phyloP scores from a whole-genome alignment of 37 sponge, comb jelly and placozoan species.

The Crambe crambe region DNA sequence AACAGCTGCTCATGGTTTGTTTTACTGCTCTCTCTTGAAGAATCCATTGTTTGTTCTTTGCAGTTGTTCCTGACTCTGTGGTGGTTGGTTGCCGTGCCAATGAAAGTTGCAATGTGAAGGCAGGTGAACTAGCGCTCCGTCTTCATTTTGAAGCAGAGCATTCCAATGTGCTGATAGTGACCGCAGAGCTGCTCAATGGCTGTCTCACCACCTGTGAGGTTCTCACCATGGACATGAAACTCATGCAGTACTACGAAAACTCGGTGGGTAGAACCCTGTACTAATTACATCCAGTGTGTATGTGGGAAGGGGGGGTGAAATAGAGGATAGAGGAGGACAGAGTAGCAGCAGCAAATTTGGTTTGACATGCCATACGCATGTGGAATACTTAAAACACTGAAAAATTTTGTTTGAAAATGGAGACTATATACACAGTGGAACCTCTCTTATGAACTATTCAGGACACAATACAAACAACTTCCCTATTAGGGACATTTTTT shows the following conservation, averaged over 20 bases:
- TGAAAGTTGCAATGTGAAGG: not conserved
- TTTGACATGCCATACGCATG: no score
- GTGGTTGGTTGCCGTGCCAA: conserved; percentile 34
- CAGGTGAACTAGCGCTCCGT: conserved; percentile 50
- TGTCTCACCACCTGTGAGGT: conserved; percentile 43
- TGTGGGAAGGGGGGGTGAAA: no score
- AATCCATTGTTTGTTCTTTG: no score
- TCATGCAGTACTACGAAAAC: conserved; percentile 4
- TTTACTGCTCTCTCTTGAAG: no score
- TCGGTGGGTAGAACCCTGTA: not conserved
- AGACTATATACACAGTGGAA: no score
- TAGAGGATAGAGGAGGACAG: no score
- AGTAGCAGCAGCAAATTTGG: no score
- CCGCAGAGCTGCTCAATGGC: conserved; percentile 75
- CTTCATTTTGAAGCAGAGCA: conserved; percentile 92
- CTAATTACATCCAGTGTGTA: not conserved
- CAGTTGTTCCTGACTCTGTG: conserved; percentile 60
- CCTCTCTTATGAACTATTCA: no score
- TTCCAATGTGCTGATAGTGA: conserved; percentile 84
- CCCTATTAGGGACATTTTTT: no score
- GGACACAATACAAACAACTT: no score
- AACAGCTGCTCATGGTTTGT: no score
- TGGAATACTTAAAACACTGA: not conserved
- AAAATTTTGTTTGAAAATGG: no score
- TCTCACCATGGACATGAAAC: conserved; percentile 26